Evolutionary conservation across 2,888 invertebrate genomes (phyloP).

Genomic region (Hipparchia semele): DNA sequence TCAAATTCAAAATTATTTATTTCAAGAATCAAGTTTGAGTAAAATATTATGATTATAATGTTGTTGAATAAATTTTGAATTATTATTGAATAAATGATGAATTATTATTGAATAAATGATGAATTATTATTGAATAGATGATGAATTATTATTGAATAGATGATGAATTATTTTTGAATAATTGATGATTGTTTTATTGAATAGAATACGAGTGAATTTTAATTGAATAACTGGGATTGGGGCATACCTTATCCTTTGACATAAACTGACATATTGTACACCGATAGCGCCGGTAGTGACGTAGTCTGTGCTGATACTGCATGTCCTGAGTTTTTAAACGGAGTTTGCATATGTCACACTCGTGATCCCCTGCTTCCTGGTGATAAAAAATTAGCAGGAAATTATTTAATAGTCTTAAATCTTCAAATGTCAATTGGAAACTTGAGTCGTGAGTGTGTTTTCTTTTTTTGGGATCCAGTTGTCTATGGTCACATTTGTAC

Average conservation of each 20-base stretch:
- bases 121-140: not conserved
- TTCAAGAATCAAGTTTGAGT: not conserved
- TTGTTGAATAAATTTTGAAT: conserved; percentile 1
- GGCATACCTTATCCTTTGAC: conserved; percentile 45
- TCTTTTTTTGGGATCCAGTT: too few species aligned
- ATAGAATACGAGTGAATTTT: not conserved
- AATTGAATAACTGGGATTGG: not conserved
- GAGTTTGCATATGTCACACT: conserved; percentile 52
- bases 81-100: not conserved
- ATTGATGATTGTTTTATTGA: not conserved
- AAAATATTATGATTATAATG: not conserved
- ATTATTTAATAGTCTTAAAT: not conserved
- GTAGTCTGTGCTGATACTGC: conserved; percentile 53
- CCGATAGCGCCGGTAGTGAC: conserved; percentile 59
- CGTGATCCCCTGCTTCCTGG: conserved; percentile 49
- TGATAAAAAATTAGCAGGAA: not conserved
- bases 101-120: not conserved
- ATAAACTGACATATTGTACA: conserved; percentile 49
- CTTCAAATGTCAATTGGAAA: not conserved
- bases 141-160: conserved; percentile 2
- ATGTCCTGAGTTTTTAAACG: conserved; percentile 47
- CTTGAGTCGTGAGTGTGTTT: too few species aligned
- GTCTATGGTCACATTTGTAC: too few species aligned
- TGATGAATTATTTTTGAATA: not conserved
- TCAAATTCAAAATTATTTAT: too few species aligned